phyloP scores from a whole-genome alignment of 2,113 vertebrate species.

The Axis porcinus region DNA sequence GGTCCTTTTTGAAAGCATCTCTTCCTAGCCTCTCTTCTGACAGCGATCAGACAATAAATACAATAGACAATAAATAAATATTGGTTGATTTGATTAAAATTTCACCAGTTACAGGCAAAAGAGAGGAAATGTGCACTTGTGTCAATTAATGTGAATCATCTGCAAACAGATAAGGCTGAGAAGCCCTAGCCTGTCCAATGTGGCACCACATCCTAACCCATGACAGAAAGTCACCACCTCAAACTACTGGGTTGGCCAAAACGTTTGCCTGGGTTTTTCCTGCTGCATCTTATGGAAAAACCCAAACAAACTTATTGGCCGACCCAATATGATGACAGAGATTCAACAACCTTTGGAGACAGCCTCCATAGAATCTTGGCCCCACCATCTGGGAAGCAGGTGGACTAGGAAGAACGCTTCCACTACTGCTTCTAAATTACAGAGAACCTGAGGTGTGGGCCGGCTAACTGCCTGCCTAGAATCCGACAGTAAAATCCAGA shows the following conservation, averaged over 20 bases:
- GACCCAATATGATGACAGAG: background rate
- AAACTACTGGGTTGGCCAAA: background rate
- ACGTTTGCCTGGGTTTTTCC: background rate
- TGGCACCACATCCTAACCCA: background rate
- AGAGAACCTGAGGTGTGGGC: background rate
- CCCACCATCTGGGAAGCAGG: background rate
- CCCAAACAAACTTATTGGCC: background rate
- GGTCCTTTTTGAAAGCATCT: background rate
- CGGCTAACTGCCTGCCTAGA: background rate
- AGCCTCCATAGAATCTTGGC: background rate
- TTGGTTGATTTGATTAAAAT: constrained; percentile 20
- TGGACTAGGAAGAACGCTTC: background rate
- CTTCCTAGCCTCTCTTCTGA: background rate
- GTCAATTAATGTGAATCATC: background rate
- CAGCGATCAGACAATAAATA: background rate
- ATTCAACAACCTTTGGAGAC: background rate
- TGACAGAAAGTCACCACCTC: background rate
- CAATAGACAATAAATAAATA: background rate
- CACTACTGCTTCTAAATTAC: background rate
- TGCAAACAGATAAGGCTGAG: background rate
- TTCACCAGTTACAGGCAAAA: background rate
- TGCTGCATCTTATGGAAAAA: background rate
- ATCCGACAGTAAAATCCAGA: background rate
- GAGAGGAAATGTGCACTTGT: background rate
- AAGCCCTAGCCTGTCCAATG: background rate